These are phyloP conservation scores for silkworm (Bombyx mori) DNA, from an alignment of 1,140 invertebrate genomes.

Conservation along the genomic window DNA sequence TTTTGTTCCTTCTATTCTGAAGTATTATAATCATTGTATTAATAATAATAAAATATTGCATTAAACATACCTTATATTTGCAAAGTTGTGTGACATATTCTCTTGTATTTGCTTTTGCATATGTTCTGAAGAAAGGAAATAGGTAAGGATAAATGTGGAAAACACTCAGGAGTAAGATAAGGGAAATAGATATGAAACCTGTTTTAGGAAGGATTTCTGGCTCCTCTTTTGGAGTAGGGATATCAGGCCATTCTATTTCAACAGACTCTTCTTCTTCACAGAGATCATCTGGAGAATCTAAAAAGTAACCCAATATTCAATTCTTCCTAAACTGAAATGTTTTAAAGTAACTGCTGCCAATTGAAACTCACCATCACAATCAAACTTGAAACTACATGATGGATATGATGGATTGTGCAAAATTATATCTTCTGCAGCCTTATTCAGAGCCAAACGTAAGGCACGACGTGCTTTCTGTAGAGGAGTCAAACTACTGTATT, in stretches of 20 bases:
- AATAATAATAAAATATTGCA: slow-evolving; percentile 1
- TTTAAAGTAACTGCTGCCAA: neutral
- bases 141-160: slow-evolving; percentile 16
- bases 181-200: slow-evolving; percentile 33
- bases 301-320: slow-evolving; percentile 8
- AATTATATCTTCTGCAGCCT: slow-evolving; percentile 45
- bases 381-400: slow-evolving; percentile 24
- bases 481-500: slow-evolving; percentile 28
- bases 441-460: slow-evolving; percentile 47
- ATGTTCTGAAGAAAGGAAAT: slow-evolving; percentile 16
- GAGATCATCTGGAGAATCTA: slow-evolving; percentile 41
- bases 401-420: slow-evolving; percentile 34
- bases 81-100: neutral
- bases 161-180: slow-evolving; percentile 12
- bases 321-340: neutral
- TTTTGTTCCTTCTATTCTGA: no score
- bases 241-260: slow-evolving; percentile 39
- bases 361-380: slow-evolving; percentile 37
- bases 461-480: slow-evolving; percentile 54
- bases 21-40: no score
- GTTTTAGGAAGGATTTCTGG: slow-evolving; percentile 8
- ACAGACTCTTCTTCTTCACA: slow-evolving; percentile 48
- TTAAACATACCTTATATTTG: slow-evolving; percentile 7
- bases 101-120: neutral
- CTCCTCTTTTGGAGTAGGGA: neutral